Evolutionary conservation across 2,113 vertebrate species (phyloP), one percentile per base, ranked within the genome.

Genomic region (Asarcornis scutulata): DNA sequence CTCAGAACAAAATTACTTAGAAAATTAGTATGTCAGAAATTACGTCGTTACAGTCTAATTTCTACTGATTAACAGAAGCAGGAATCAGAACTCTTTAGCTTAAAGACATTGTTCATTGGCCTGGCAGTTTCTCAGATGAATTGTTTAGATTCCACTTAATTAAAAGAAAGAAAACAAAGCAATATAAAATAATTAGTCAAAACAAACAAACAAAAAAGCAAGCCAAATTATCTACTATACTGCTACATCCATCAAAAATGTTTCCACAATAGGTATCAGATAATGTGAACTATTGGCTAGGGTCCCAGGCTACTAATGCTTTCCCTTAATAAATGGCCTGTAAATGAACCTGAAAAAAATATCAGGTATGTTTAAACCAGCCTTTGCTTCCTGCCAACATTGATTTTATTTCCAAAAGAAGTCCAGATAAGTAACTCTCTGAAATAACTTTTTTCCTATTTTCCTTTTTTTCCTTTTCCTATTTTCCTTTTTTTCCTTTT

Each of bases 81-180:
- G 36, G 15, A 93, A 72, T 82, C 38, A 40, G n/a, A 86, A 86
- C 13, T 72, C 29, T 20, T 62, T 69, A 48, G 71, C 55, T 87
- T 67, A 59, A 78, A 92, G 29, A 36, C 32, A 68, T 56, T 17
- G 40, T 16, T 88, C 32, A 38, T 27, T 69, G 23, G 8, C 8
- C 2, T 46, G 21, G 44, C 18, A 90, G 23, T 32, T 90, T 77
- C 77, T 31, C 32, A 64, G 85, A 46, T 3, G 5, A 76, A 62
- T 44, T 46, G 55, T 44, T 21, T 13, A 62, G n/a, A 34, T 80
- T 22, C 79, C 17, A 76, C 5, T 11, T 17, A 67, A 60, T 31
- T 94, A 79, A 59, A 90, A 71, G 27, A 83, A 11, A 59, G 67
- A 83, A 92, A 88, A n/a, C n/a, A 90, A 89, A 83, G 32, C 17